Conservation (phyloP, 2,113 vertebrate genomes). For the Riparia riparia region DNA sequence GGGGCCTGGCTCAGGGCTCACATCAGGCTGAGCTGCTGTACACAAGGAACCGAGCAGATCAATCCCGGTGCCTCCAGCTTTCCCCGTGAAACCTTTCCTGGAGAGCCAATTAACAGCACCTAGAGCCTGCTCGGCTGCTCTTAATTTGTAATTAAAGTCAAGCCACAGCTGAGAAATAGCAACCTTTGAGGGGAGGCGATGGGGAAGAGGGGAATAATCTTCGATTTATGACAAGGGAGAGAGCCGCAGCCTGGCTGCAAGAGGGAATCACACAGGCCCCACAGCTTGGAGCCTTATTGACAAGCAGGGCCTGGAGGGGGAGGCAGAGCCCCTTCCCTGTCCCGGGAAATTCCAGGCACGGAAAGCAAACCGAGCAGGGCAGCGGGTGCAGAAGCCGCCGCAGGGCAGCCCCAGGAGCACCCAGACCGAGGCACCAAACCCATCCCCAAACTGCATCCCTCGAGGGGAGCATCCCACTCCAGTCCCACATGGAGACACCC, state of each 20-base stretch:
- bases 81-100: not conserved
- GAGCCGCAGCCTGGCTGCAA: not conserved
- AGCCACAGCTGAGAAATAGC: not conserved
- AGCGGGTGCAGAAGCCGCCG: not conserved
- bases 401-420: not conserved
- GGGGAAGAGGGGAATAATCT: not conserved
- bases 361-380: accelerated
- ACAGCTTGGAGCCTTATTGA: not conserved
- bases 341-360: not conserved
- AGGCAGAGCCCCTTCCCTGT: not conserved
- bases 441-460: not conserved
- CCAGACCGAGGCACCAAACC: not conserved
- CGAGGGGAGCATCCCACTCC: not conserved
- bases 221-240: not conserved
- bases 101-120: constrained; percentile 28
- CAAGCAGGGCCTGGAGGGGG: accelerated
- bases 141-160: constrained; percentile 22
- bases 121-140: not conserved
- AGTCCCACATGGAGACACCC: accelerated
- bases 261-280: not conserved
- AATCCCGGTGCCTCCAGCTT: not conserved
- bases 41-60: accelerated
- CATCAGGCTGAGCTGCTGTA: not conserved
- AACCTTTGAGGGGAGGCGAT: not conserved
- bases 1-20: not conserved